Evolutionary conservation across 2,888 invertebrate genomes (phyloP).

Genomic region (Aelia acuminata): DNA sequence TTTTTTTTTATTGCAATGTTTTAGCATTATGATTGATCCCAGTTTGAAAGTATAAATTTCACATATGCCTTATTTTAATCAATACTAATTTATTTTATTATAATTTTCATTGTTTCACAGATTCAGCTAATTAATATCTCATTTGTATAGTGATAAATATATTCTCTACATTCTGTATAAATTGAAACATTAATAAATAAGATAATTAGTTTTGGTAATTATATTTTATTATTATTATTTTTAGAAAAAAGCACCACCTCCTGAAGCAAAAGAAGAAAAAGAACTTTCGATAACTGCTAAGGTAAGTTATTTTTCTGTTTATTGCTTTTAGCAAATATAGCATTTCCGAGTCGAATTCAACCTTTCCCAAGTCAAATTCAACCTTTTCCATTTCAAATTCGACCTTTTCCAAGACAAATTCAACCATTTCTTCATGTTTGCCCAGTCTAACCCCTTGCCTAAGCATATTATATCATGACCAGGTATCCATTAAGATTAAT

Average conservation of each 20-base stretch:
- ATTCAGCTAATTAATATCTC: neutral
- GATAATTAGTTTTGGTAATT: neutral
- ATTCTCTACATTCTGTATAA: neutral
- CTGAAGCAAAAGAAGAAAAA: constrained; percentile 23
- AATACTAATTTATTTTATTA: neutral
- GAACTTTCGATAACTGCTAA: constrained; percentile 18
- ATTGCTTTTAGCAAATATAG: neutral
- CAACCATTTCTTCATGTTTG: too few species aligned
- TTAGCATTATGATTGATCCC: neutral
- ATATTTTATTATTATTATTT: neutral
- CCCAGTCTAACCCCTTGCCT: too few species aligned
- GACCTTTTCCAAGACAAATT: too few species aligned
- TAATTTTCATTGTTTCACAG: neutral
- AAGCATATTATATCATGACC: too few species aligned
- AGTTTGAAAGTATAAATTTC: too few species aligned
- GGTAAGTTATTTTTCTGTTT: neutral
- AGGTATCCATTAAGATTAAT: too few species aligned
- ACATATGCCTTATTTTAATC: too few species aligned
- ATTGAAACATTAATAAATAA: neutral
- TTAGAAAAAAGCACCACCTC: neutral
- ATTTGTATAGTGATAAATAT: neutral
- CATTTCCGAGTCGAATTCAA: too few species aligned
- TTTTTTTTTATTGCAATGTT: too few species aligned
- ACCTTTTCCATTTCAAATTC: too few species aligned
- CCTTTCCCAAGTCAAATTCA: too few species aligned